Base-by-base conservation (phyloP, 2,797 vertebrate genomes). In the Corythornis leucogaster region DNA sequence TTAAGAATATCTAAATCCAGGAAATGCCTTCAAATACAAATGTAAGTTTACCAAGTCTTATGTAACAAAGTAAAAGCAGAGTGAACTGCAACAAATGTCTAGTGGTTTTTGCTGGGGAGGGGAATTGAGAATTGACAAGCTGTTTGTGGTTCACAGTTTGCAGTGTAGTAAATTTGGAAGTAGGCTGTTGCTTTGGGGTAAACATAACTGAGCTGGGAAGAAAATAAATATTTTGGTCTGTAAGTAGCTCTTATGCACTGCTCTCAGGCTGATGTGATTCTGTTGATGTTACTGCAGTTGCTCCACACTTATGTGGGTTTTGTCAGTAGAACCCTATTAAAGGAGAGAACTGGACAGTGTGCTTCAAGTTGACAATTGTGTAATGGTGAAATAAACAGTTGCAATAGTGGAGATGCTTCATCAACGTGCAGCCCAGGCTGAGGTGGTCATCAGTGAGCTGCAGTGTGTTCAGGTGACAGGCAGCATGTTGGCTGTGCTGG, bases 321-420 rank as follows among this genome's bases (percentile, higher is more conserved):
- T 74, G 93, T 94, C 78, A 90, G 85, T 45, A 58, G 77, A 64
- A 62, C 50, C 6, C 61, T 92, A 51, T 87, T 90, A 89, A 94
- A 94, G 95, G 81, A 71, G 42, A 68, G 62, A 58, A 53, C 33
- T 61, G 54, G 68, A 82, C 69, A 5, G 42, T 67, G 28, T 87
- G 57, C 85, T 82, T 89, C 89, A 85, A 82, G 81, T 30, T 68
- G 57, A 25, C 64, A 69, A 19, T 57, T 90, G 79, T 61, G 61
- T 59, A 61, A 38, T 68, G 80, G 61, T 78, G 68, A 64, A 80
- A 71, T 74, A 89, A 90, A 70, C 62, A 53, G 46, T 53, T 57
- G 48, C 62, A 76, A 38, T n/a, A 78, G 42, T 68, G 61, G 76
- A 85, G 79, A n/a, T 59, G 68, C n/a, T 86, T 26, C 30, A 92